Percentiles rank a stretch among this genome's conserved stretches.
Evolutionary conservation across 2,113 vertebrate genomes (phyloP).

Genomic region (Pygoscelis adeliae): DNA sequence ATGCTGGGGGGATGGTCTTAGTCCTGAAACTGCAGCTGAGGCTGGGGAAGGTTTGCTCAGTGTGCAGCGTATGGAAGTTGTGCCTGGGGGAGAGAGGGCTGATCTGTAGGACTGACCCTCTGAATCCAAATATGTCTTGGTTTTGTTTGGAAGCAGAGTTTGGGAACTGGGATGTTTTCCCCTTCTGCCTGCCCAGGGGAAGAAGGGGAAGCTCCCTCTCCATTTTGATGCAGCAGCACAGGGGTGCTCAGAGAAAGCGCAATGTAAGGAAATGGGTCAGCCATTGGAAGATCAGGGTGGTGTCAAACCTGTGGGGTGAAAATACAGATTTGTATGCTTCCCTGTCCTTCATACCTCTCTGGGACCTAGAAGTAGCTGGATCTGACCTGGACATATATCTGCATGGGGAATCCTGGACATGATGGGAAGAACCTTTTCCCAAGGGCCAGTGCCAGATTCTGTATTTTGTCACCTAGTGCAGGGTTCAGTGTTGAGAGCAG

Average conservation of each 20-base stretch:
- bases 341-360: background rate
- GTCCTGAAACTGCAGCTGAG: conserved; percentile 35
- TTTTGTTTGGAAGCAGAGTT: background rate
- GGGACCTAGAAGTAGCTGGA: background rate
- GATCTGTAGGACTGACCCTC: background rate
- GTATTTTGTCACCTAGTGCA: background rate
- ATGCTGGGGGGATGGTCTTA: conserved; percentile 5
- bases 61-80: accelerated
- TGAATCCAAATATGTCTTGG: background rate
- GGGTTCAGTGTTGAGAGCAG: background rate
- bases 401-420: background rate
- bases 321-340: background rate
- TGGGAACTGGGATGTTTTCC: background rate
- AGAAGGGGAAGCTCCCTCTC: background rate
- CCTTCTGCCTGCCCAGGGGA: background rate
- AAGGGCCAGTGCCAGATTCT: background rate
- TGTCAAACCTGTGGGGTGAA: background rate
- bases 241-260: background rate
- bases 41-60: background rate
- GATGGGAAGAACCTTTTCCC: background rate
- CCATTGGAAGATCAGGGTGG: background rate
- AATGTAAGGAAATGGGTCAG: accelerated
- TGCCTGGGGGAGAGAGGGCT: background rate
- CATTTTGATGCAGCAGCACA: background rate
- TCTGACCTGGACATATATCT: background rate